These are phyloP conservation scores for Euglossa dilemma DNA, from an alignment of 1,140 invertebrate species.

Conservation along the genomic window DNA sequence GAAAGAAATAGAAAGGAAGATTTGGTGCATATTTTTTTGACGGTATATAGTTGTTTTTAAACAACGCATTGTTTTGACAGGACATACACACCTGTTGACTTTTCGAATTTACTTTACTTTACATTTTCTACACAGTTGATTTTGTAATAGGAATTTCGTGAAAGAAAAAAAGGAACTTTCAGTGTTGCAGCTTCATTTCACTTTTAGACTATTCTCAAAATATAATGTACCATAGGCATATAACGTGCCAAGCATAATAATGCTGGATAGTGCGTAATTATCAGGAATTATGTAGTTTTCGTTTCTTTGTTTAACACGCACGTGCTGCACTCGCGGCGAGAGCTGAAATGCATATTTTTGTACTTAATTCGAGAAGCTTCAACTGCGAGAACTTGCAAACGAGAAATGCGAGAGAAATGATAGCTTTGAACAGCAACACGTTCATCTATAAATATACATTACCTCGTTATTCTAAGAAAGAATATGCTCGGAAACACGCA, in stretches of 20 bases:
- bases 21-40: too few relatives aligned
- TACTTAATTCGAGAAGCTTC: not conserved
- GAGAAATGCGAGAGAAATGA: not conserved
- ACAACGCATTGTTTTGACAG: too few relatives aligned
- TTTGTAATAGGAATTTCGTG: too few relatives aligned
- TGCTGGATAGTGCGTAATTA: not conserved
- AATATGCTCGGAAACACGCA: not conserved
- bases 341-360: not conserved
- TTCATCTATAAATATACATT: constrained; percentile 5
- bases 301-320: not conserved
- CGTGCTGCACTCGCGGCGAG: not conserved
- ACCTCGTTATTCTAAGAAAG: not conserved
- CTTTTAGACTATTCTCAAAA: not conserved
- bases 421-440: not conserved
- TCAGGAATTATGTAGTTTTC: not conserved
- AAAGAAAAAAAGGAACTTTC: too few relatives aligned
- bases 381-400: not conserved
- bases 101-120: too few relatives aligned
- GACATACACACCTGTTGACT: too few relatives aligned
- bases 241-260: too few relatives aligned
- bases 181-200: too few relatives aligned
- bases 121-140: too few relatives aligned
- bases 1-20: too few relatives aligned
- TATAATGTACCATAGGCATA: not conserved
- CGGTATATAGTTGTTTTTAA: too few relatives aligned